phyloP scores from a whole-genome alignment of 2,888 invertebrate genomes.

The Anarsia innoxiella region DNA sequence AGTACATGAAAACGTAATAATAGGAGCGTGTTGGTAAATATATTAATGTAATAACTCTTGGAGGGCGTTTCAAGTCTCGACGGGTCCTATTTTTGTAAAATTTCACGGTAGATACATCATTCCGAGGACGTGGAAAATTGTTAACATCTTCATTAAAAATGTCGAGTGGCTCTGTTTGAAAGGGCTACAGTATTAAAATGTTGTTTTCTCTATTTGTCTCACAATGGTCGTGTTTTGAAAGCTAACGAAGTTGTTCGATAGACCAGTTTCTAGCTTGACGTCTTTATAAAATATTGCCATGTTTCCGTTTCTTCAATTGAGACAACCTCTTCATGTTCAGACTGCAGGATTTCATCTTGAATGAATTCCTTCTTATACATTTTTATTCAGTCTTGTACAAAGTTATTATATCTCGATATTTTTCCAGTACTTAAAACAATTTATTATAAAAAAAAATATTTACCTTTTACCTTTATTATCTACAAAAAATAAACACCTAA shows the following conservation, averaged over 20 bases:
- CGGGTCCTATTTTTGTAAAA: constrained; percentile 61
- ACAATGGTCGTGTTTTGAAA: constrained; percentile 30
- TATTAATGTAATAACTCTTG: constrained; percentile 69
- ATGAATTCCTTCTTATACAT: no score
- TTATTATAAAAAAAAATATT: no score
- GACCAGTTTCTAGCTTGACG: constrained; percentile 22
- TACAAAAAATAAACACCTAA: no score
- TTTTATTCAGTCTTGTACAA: no score
- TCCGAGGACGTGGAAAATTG: constrained; percentile 51
- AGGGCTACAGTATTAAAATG: constrained; percentile 19
- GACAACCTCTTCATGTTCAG: no score
- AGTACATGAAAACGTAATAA: constrained; percentile 75
- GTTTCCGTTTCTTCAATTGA: no score
- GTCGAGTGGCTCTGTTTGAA: constrained; percentile 27
- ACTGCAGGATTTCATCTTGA: no score
- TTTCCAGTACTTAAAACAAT: no score
- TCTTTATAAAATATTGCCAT: no score
- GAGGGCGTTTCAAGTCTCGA: constrained; percentile 52
- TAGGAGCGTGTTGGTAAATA: constrained; percentile 73
- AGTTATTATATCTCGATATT: no score
- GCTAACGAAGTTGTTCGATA: constrained; percentile 29
- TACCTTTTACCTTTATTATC: no score
- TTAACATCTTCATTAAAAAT: constrained; percentile 60
- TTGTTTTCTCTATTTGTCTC: constrained; percentile 24
- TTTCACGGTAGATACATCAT: constrained; percentile 71